Conservation (phyloP, 2,888 invertebrate species). For the Proisotoma minuta region DNA sequence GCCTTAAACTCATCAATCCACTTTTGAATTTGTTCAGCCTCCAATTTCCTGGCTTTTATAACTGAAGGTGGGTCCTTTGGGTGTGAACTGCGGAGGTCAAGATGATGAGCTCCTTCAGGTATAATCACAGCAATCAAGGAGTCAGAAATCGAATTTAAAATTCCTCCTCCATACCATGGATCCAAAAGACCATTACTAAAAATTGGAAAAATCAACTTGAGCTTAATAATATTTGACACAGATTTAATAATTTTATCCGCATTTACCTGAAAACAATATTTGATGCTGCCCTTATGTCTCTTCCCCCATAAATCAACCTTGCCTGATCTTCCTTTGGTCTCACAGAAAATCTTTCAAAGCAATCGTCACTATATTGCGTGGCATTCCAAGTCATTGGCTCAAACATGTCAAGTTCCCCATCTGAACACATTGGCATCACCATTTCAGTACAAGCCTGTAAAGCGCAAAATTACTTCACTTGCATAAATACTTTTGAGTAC, state of each 20-base stretch:
- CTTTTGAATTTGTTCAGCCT: conserved; percentile 59
- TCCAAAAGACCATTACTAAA: conserved; percentile 76
- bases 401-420: conserved; percentile 77
- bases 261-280: conserved; percentile 59
- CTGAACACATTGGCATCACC: conserved; percentile 89
- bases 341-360: conserved; percentile 66
- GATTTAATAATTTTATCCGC: background rate
- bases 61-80: conserved; percentile 65
- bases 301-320: conserved; percentile 74
- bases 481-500: background rate
- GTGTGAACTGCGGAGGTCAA: conserved; percentile 68
- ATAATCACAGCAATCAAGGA: conserved; percentile 67
- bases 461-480: background rate
- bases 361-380: conserved; percentile 61
- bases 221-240: background rate
- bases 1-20: conserved; percentile 57
- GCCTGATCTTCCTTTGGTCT: conserved; percentile 65
- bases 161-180: conserved; percentile 83
- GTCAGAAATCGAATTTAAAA: conserved; percentile 63
- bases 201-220: background rate
- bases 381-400: conserved; percentile 70
- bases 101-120: conserved; percentile 78
- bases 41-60: conserved; percentile 59
- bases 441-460: conserved; percentile 86
- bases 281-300: conserved; percentile 59